Percentiles rank a stretch among this genome's conserved stretches.
These are phyloP conservation scores for Rhimphoctona megacephalus DNA, from an alignment of 2,888 invertebrate genomes.

Conservation along the genomic window DNA sequence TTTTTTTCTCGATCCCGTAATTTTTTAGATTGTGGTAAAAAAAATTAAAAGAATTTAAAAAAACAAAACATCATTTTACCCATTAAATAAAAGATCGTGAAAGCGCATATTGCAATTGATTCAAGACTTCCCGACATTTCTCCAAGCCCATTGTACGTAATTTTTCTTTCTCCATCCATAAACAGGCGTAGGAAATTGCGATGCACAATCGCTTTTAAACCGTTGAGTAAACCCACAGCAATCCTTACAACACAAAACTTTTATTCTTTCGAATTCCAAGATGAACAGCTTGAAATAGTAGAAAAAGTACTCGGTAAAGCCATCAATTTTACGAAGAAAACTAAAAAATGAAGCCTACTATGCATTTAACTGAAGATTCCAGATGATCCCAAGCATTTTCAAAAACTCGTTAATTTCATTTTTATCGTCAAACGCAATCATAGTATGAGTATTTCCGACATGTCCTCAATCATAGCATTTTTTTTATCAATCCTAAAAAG, in stretches of 20 bases:
- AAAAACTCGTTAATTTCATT: background rate
- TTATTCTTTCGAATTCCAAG: background rate
- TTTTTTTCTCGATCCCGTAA: background rate
- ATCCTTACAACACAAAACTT: background rate
- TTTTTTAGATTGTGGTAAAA: background rate
- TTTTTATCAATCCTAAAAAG: constrained; percentile 51
- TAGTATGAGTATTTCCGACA: background rate
- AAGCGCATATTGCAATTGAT: background rate
- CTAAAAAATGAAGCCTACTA: background rate
- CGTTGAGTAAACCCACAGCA: constrained; percentile 9
- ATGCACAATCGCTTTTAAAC: background rate
- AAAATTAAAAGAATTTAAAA: background rate
- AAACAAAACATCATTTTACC: background rate
- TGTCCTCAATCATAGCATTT: background rate
- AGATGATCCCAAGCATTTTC: background rate
- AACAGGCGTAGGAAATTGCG: constrained; percentile 14
- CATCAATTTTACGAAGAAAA: background rate
- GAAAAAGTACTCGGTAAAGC: background rate
- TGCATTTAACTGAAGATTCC: background rate
- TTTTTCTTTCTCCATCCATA: background rate
- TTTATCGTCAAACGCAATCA: background rate
- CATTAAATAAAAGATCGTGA: background rate
- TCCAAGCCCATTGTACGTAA: constrained; percentile 3
- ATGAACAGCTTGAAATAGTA: background rate
- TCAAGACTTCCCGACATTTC: background rate